A percentile compares a stretch with the other conserved stretches of the same genome.
phyloP scores from a whole-genome alignment of 2,113 vertebrate species.

The Nesoenas mayeri region DNA sequence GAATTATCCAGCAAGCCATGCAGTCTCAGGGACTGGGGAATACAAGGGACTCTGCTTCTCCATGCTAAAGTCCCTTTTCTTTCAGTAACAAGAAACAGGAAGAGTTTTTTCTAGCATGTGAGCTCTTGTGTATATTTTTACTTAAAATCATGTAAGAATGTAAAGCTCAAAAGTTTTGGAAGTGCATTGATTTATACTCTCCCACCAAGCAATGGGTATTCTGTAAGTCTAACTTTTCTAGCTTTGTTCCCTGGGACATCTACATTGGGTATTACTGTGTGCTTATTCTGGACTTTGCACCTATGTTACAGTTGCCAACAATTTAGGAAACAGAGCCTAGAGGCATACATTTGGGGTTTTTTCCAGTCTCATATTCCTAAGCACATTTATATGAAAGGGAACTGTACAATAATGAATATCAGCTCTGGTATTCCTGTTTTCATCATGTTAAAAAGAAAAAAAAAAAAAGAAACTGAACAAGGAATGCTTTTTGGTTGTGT shows the following conservation, averaged over 20 bases:
- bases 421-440: background rate
- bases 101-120: background rate
- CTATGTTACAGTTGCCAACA: rapidly evolving
- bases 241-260: background rate
- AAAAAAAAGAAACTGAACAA: background rate
- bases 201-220: background rate
- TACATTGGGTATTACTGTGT: background rate
- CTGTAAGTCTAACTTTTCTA: background rate
- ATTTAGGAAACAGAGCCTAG: background rate
- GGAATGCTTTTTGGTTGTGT: background rate
- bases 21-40: background rate
- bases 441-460: background rate
- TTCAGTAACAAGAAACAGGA: background rate
- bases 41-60: background rate
- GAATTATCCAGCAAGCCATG: background rate
- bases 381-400: background rate
- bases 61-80: background rate
- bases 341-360: background rate
- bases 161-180: background rate
- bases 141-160: background rate
- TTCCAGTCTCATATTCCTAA: background rate
- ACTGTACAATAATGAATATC: background rate
- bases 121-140: background rate
- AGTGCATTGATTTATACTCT: background rate
- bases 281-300: background rate